Evolutionary conservation across 2,113 vertebrate species (phyloP).

Genomic region (Zonotrichia leucophrys): DNA sequence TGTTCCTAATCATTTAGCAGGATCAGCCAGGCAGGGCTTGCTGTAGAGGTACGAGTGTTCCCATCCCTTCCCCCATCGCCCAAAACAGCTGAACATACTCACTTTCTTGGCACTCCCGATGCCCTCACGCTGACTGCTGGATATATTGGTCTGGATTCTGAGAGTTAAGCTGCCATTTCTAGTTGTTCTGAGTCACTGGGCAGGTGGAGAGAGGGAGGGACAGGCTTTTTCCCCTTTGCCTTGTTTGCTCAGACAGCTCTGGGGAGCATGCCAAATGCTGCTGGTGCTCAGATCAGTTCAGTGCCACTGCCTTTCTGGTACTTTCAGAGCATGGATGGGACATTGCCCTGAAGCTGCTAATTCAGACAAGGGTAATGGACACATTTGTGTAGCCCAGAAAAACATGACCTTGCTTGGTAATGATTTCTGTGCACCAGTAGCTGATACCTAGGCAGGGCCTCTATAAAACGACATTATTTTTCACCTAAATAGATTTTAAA

Average conservation of each 20-base stretch:
- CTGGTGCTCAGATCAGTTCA: background rate
- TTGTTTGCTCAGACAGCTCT: slow-evolving; percentile 48
- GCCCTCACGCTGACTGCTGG: background rate
- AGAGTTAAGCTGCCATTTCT: slow-evolving; percentile 48
- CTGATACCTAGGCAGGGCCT: background rate
- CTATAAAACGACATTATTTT: background rate
- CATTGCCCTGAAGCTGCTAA: slow-evolving; percentile 24
- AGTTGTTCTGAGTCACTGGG: slow-evolving; percentile 52
- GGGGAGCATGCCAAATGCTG: slow-evolving; percentile 33
- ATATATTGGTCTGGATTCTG: background rate
- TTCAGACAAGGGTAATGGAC: background rate
- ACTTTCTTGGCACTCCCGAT: background rate
- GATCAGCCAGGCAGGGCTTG: background rate
- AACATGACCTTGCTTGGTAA: background rate
- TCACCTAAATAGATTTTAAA: background rate
- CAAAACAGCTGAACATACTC: background rate
- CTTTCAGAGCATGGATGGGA: background rate
- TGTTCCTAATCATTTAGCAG: background rate
- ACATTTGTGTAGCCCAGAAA: background rate
- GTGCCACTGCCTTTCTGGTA: background rate
- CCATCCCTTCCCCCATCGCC: background rate
- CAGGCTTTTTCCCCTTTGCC: slow-evolving; percentile 37
- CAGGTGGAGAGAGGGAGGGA: slow-evolving; percentile 40
- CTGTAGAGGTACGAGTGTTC: background rate
- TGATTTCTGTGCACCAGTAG: background rate